Base-by-base conservation (phyloP, 37 sponge, comb jelly and placozoan genomes). In the Oscarella lobularis region DNA sequence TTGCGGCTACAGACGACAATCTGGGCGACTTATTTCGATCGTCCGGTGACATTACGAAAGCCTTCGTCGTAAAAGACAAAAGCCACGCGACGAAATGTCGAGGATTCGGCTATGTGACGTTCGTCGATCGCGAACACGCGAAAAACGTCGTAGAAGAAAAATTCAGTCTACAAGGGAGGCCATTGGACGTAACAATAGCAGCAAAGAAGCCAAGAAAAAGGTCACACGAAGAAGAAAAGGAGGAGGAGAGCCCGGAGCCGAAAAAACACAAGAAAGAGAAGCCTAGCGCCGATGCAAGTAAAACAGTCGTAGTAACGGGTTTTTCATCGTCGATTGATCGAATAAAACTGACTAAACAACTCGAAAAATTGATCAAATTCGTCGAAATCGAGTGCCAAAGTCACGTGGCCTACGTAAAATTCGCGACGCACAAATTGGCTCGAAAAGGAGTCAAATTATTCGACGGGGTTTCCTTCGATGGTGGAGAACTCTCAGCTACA, bases 21-120 rank as follows among this genome's bases (percentile, higher is more conserved):
- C 20, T 48, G 60, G 14, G 20, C 9, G 60, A 48, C 9, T 20
- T 48, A 27, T 48, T 48, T 48, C 9, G 20, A 48, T 9, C 9
- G 14, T 9, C 60, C 14, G 60, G 60, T 27, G 60, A 48, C 14
- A 48, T 48, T 20, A 48, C 9, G 20, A 9, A 20, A 20, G 20
- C 14, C 60, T 48, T 27, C 60, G 60, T 48, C 60, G 60, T 48
- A 48, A 48, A 20, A 48, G 60, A 48, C 20, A 9, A 20, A 48
- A 20, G 60, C 20, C 14, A 27, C 20, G 14, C 14, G 20, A 20
- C 9, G 14, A 48, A 48, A 48, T 48, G 60, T 20, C 60, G 60
- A 9, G 60, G 60, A 9, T 48, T 48, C 60, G 60, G 60, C 60
- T 48, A 48, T 48, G 60, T 48, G 60, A 48, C 60, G 60, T 48